Evolutionary conservation across 2,797 vertebrate species (phyloP).

Genomic region (Scolopax rusticola): DNA sequence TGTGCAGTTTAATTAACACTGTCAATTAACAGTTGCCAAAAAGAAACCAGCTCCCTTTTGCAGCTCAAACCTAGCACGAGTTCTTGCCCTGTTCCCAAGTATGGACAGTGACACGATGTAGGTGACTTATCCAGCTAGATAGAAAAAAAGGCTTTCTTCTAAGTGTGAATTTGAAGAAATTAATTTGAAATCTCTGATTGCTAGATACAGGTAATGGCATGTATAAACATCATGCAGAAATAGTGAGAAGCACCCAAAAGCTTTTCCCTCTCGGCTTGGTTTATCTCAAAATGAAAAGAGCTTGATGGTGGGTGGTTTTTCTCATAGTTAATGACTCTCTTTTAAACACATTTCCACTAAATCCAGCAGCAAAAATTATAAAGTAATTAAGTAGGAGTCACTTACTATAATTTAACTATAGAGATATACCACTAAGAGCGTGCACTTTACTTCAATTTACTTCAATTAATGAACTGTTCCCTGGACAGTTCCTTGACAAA

Average conservation of each 20-base stretch:
- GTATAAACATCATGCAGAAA: background rate
- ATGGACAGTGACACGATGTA: accelerated
- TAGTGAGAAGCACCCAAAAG: background rate
- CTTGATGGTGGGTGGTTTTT: background rate
- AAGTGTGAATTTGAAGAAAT: background rate
- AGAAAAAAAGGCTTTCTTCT: background rate
- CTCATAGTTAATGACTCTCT: background rate
- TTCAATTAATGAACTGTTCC: constrained; percentile 3
- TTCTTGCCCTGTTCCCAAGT: background rate
- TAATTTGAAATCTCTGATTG: background rate
- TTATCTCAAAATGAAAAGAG: background rate
- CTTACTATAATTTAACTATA: constrained; percentile 2
- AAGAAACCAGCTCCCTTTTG: background rate
- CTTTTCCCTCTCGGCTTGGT: accelerated
- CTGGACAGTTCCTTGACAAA: background rate
- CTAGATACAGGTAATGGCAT: background rate
- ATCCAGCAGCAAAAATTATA: background rate
- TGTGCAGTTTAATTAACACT: background rate
- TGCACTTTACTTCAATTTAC: background rate
- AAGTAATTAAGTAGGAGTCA: background rate
- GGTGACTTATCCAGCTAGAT: background rate
- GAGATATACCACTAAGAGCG: background rate
- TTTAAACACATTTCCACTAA: background rate
- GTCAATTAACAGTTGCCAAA: background rate
- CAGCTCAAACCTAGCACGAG: background rate